Conservation (phyloP, 92 coral and sea anemone species). For the Epizoanthus stellaris region DNA sequence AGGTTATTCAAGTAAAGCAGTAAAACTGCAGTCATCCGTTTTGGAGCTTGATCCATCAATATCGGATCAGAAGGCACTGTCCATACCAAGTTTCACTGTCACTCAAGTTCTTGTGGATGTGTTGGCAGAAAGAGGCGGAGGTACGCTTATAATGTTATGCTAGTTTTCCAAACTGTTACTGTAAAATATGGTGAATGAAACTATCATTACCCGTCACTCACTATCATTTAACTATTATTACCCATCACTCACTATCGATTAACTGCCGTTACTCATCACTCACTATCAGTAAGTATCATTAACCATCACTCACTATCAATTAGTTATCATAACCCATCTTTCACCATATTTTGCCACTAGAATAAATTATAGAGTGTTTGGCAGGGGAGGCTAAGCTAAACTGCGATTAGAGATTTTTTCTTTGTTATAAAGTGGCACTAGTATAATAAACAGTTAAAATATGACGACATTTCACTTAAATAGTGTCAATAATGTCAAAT, state of each 20-base stretch:
- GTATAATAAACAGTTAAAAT: too few relatives aligned
- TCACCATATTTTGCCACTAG: too few relatives aligned
- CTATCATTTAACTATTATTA: not conserved
- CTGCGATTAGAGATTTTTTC: too few relatives aligned
- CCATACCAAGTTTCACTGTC: constrained; percentile 82
- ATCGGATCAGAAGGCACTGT: constrained; percentile 84
- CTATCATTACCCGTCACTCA: not conserved
- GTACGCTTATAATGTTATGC: not conserved
- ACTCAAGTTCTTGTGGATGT: constrained; percentile 87
- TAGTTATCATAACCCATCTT: too few relatives aligned
- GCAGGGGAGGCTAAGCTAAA: too few relatives aligned
- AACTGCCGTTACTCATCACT: too few relatives aligned
- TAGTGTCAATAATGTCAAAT: too few relatives aligned
- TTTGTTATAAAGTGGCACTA: too few relatives aligned
- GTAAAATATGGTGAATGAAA: too few relatives aligned
- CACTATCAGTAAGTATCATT: too few relatives aligned
- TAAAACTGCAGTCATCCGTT: not conserved
- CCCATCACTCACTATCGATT: not conserved
- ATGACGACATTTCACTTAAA: too few relatives aligned
- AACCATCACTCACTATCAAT: not conserved
- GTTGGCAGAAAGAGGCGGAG: constrained; percentile 84
- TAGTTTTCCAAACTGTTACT: not conserved
- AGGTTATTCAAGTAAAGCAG: constrained; percentile 30
- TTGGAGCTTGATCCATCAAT: constrained; percentile 62
- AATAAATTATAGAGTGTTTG: too few relatives aligned